Conservation (phyloP, 2,113 vertebrate species). For the Odocoileus virginianus region DNA sequence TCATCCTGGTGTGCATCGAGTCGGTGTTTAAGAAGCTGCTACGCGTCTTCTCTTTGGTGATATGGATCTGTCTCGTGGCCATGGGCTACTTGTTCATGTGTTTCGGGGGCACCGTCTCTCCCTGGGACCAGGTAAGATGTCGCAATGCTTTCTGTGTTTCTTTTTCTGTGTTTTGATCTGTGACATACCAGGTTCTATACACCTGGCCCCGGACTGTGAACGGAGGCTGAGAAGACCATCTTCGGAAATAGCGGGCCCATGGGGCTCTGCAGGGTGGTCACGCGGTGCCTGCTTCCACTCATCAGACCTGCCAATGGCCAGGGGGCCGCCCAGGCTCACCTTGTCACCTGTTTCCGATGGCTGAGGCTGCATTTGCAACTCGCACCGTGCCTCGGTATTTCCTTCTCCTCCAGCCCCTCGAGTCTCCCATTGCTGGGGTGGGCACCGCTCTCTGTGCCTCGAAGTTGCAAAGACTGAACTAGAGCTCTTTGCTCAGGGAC, state of each 20-base stretch:
- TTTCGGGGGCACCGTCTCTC: constrained; percentile 94
- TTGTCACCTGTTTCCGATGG: too few species aligned
- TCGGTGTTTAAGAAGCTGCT: constrained; percentile 97
- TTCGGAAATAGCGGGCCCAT: fast-evolving
- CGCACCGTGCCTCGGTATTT: background rate
- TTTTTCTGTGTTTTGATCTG: background rate
- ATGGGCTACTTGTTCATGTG: constrained; percentile 99
- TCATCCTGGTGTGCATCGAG: constrained; percentile 96
- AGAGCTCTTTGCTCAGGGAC: background rate
- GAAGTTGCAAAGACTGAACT: background rate
- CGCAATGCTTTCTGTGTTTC: background rate
- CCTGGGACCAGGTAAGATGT: constrained; percentile 96
- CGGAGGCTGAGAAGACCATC: background rate
- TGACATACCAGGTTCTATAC: background rate
- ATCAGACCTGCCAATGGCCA: too few species aligned
- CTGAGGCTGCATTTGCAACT: fast-evolving
- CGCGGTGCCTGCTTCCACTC: fast-evolving
- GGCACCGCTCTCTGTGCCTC: background rate
- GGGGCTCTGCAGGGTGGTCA: fast-evolving
- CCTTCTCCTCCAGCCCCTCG: background rate
- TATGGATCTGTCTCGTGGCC: constrained; percentile 95
- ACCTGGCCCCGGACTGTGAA: background rate
- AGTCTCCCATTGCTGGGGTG: background rate
- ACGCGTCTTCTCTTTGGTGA: constrained; percentile 92
- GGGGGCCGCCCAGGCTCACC: fast-evolving